These are phyloP conservation scores for Tuberolachnus salignus DNA, from an alignment of 2,888 invertebrate genomes.

Conservation along the genomic window DNA sequence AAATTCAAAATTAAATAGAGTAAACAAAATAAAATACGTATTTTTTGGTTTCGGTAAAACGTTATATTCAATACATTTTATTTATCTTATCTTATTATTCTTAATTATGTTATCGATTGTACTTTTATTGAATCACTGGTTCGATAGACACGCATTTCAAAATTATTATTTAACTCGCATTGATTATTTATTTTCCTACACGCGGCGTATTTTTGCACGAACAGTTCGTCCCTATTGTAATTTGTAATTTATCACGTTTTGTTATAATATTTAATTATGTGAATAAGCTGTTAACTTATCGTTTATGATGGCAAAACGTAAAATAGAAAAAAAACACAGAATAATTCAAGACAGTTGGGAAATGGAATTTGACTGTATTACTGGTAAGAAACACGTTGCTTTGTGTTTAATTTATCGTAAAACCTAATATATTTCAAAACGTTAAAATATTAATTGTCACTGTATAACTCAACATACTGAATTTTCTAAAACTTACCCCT, in stretches of 20 bases:
- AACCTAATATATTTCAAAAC: constrained; percentile 20
- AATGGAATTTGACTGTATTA: constrained; percentile 19
- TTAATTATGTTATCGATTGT: not conserved
- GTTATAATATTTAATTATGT: too few relatives aligned
- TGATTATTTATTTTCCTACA: too few relatives aligned
- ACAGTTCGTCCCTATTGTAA: too few relatives aligned
- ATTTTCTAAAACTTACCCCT: constrained; percentile 15
- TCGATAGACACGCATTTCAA: too few relatives aligned
- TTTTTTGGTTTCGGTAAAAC: too few relatives aligned
- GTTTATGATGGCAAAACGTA: constrained; percentile 8
- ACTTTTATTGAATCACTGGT: not conserved
- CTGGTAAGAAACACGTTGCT: constrained; percentile 17
- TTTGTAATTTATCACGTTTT: too few relatives aligned
- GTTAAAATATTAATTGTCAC: constrained; percentile 15
- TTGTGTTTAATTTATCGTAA: constrained; percentile 11
- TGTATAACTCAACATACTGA: not conserved
- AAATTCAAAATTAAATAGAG: not conserved
- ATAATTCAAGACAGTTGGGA: constrained; percentile 16
- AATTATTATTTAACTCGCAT: too few relatives aligned
- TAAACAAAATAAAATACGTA: not conserved
- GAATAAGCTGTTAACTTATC: too few relatives aligned
- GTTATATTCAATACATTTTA: too few relatives aligned
- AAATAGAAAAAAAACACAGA: constrained; percentile 8
- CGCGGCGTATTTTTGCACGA: too few relatives aligned
- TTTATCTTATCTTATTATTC: not conserved